These are phyloP conservation scores for Acanthococcus lagerstroemiae DNA, from an alignment of 2,888 invertebrate species.

Conservation along the genomic window DNA sequence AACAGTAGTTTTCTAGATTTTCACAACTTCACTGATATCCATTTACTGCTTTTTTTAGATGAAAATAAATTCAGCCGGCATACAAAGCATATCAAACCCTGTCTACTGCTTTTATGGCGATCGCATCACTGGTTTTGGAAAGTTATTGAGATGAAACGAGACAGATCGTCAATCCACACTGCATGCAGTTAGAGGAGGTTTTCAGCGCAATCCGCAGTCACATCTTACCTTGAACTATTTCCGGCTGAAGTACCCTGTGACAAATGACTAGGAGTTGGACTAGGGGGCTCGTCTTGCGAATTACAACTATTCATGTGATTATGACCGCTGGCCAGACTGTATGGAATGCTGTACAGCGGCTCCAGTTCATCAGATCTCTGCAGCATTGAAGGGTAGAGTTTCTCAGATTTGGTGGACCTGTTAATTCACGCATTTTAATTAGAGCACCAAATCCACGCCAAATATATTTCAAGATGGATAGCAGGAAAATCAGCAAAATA, in stretches of 20 bases:
- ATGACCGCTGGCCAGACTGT: conserved; percentile 40
- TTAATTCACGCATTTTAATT: conserved; percentile 35
- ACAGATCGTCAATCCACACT: no score
- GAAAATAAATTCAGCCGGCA: no score
- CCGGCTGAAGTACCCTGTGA: conserved; percentile 39
- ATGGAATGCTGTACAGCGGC: conserved; percentile 56
- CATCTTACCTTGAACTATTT: conserved; percentile 35
- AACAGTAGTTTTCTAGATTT: no score
- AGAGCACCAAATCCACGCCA: neutral
- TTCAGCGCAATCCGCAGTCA: no score
- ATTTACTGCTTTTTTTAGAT: no score
- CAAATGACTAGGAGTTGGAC: conserved; percentile 50
- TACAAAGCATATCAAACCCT: no score
- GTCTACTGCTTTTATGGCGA: no score
- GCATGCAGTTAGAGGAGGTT: no score
- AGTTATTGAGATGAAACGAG: no score
- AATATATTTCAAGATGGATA: neutral
- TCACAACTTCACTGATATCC: no score
- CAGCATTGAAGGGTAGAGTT: conserved; percentile 85
- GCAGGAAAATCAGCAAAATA: neutral
- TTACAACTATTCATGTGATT: conserved; percentile 10
- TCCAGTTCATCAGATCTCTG: conserved; percentile 72
- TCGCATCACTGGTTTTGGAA: no score
- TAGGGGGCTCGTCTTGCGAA: conserved; percentile 49
- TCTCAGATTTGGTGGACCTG: conserved; percentile 92